Evolutionary conservation across 1,140 invertebrate species (phyloP), one percentile per base, ranked within the genome.

Genomic region (Zaprionus africanus): DNA sequence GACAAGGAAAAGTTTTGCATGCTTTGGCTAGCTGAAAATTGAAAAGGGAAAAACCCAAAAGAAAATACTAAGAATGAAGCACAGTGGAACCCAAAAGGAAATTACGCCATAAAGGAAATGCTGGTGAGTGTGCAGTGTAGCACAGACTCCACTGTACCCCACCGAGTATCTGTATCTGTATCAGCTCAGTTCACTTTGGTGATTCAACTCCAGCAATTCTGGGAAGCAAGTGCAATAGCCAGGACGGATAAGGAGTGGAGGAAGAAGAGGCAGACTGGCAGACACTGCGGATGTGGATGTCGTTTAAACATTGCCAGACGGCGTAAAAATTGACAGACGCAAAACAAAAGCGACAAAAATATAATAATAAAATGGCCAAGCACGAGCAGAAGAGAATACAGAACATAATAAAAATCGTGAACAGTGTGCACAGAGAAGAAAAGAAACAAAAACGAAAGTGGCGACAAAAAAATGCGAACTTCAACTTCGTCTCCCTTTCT

Each of bases 221-320:
- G 82, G 84, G 83, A 87, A 87, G 66, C 84, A 87, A 87, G 84
- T 83, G 83, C 83, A 87, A 82, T 87, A 87, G 76, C 70, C 61
- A 67, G 68, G 38, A 62, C 36, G 75, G 69, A 77, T 66, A 66
- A 69, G 51, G 31, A 54, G 71, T 15, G 64, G 53, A 54, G 57
- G 19, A 5, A 36, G 54, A 24, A 56, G 59, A 56, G 57, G 15
- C 12, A 36, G 54, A 63, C 46, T 51, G 62, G 36, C 68, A 70
- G 67, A 76, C 78, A 85, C 70, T 74, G 76, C 83, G 83, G 84
- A 87, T 87, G 83, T 87, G 83, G 64, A 83, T 87, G 83, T 87
- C 83, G 84, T 87, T 88, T 87, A 83, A 87, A 88, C 80, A 87
- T 83, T 78, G 82, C 77, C 83, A 87, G 83, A 87, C 83, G 74